A percentile compares a stretch with the other conserved stretches of the same genome.
Evolutionary conservation across 1,140 invertebrate genomes (phyloP).

Genomic region (Drosophila hydei): DNA sequence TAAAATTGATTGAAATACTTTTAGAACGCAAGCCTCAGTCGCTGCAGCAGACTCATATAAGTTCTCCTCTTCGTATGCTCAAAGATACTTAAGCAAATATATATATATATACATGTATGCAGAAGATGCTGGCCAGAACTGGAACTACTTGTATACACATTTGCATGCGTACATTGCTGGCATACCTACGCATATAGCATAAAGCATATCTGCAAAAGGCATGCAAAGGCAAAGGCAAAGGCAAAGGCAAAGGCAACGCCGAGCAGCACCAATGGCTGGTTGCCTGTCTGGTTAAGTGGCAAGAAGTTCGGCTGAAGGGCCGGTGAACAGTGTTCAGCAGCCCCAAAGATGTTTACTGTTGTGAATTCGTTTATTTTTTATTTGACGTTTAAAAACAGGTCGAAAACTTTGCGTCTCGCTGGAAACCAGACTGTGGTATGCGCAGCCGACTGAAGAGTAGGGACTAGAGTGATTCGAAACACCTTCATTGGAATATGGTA

Average conservation of each 20-base stretch:
- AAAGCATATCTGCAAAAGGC: slow-evolving; percentile 50
- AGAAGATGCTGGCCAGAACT: slow-evolving; percentile 48
- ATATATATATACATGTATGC: background rate
- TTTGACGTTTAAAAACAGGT: slow-evolving; percentile 35
- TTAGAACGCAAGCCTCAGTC: slow-evolving; percentile 64
- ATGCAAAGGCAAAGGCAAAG: slow-evolving; percentile 11
- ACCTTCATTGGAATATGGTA: slow-evolving; percentile 17
- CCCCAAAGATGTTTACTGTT: slow-evolving; percentile 38
- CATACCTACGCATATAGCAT: slow-evolving; percentile 78
- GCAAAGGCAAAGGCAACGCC: slow-evolving; percentile 3
- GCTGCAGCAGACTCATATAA: slow-evolving; percentile 28
- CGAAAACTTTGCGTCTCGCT: slow-evolving; percentile 20
- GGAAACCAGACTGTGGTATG: slow-evolving; percentile 14
- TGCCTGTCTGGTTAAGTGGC: slow-evolving; percentile 19
- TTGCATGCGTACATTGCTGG: slow-evolving; percentile 80
- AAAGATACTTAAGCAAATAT: background rate
- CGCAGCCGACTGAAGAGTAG: slow-evolving; percentile 7
- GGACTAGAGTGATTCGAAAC: background rate
- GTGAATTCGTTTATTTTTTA: slow-evolving; percentile 34
- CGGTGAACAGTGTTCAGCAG: slow-evolving; percentile 1
- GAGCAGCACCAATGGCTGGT: slow-evolving; percentile 33
- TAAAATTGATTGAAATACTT: slow-evolving; percentile 77
- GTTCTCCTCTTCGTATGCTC: slow-evolving; percentile 8
- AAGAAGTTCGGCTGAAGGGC: slow-evolving; percentile 25
- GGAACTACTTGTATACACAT: slow-evolving; percentile 57